Percentiles rank a stretch among this genome's conserved stretches.
These are phyloP conservation scores for Tenualosa ilisha DNA, from an alignment of 2,797 vertebrate species.

Conservation along the genomic window DNA sequence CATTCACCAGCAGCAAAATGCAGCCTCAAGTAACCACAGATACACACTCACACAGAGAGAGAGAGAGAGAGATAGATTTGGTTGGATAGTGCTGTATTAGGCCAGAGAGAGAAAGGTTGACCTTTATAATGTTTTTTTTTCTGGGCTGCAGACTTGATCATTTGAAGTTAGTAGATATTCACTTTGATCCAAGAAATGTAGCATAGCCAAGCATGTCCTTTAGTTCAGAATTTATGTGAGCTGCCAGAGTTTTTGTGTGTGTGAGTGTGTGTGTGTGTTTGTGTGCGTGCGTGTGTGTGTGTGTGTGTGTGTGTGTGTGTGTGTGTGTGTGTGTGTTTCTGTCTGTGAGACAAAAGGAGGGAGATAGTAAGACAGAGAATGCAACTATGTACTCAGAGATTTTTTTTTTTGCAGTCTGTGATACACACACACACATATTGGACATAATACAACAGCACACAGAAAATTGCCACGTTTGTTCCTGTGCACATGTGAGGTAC, in stretches of 20 bases:
- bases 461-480: background rate
- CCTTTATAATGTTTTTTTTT: background rate
- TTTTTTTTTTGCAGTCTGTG: background rate
- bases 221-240: constrained; percentile 15
- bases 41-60: too few species aligned
- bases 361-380: background rate
- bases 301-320: background rate
- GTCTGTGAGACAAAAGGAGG: background rate
- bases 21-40: too few species aligned
- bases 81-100: too few species aligned
- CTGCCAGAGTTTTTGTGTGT: background rate
- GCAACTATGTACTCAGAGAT: background rate
- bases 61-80: too few species aligned
- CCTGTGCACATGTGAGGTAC: background rate
- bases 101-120: too few species aligned
- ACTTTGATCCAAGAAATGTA: background rate
- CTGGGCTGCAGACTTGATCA: background rate
- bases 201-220: background rate
- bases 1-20: too few species aligned
- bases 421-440: background rate
- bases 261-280: background rate
- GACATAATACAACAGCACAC: background rate
- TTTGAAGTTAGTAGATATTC: constrained; percentile 11
- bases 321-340: background rate
- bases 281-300: background rate